Conservation (phyloP, 2,797 vertebrate genomes). For the Gallinago stenura region DNA sequence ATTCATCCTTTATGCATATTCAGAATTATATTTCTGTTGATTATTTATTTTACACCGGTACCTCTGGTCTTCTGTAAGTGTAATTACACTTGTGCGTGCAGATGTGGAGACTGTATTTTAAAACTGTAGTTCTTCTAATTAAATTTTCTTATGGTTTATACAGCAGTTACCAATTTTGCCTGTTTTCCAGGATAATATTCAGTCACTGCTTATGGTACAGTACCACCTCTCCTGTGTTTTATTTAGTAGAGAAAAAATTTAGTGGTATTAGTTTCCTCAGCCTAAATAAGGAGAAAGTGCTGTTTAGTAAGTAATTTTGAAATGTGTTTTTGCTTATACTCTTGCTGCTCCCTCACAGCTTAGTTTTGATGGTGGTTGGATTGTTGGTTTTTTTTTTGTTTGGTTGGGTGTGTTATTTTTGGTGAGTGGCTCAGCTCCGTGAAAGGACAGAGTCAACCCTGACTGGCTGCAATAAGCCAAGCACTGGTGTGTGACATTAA, state of each 20-base stretch:
- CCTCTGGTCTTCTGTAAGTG: not conserved
- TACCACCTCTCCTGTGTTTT: not conserved
- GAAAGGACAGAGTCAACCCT: constrained; percentile 6
- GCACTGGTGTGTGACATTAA: constrained; percentile 60
- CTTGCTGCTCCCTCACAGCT: not conserved
- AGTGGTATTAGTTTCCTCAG: not conserved
- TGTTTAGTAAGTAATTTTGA: not conserved
- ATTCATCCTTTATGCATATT: not conserved
- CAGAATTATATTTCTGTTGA: not conserved
- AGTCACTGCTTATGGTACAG: not conserved
- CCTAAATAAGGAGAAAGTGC: not conserved
- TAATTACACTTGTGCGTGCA: not conserved
- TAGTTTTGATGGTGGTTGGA: not conserved
- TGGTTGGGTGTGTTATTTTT: not conserved
- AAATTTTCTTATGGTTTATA: not conserved
- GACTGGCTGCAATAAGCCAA: constrained; percentile 40
- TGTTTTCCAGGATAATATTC: not conserved
- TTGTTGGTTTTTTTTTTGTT: not conserved
- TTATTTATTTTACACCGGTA: not conserved
- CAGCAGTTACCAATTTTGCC: not conserved
- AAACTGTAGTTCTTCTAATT: not conserved
- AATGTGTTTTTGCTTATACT: not conserved
- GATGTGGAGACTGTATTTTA: not conserved
- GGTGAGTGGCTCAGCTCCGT: not conserved
- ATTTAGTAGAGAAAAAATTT: not conserved